Evolutionary conservation across 2,888 invertebrate genomes (phyloP).

Genomic region (Conops quadrifasciatus): DNA sequence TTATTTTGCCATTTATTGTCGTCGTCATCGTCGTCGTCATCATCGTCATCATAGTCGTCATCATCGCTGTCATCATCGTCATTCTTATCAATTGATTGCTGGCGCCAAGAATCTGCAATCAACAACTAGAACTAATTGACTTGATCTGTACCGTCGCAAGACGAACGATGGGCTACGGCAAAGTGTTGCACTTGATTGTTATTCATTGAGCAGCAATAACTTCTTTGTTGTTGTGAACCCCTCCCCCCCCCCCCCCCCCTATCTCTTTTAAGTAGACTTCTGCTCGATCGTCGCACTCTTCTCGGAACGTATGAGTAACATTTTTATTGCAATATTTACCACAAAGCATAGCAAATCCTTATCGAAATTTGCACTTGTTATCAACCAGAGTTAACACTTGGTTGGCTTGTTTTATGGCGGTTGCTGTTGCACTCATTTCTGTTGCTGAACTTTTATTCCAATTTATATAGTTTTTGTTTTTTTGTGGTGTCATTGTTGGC

Average conservation of each 20-base stretch:
- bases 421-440: background rate
- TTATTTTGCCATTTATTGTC: background rate
- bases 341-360: background rate
- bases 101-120: conserved; percentile 10
- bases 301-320: conserved; percentile 3
- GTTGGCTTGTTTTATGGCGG: conserved; percentile 3
- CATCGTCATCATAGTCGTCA: background rate
- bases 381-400: background rate
- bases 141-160: background rate
- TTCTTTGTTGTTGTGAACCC: too few species aligned
- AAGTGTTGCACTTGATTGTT: background rate
- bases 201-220: background rate
- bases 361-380: background rate
- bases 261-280: background rate
- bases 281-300: background rate
- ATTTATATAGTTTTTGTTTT: too few species aligned
- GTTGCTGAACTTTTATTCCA: background rate
- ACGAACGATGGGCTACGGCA: background rate
- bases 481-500: background rate
- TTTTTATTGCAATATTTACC: background rate
- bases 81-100: background rate
- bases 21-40: background rate
- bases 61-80: background rate
- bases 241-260: background rate
- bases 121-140: background rate